A percentile compares a stretch with the other conserved stretches of the same genome.
Evolutionary conservation across 2,888 invertebrate genomes (phyloP).

Genomic region (Euzophera pinguis): DNA sequence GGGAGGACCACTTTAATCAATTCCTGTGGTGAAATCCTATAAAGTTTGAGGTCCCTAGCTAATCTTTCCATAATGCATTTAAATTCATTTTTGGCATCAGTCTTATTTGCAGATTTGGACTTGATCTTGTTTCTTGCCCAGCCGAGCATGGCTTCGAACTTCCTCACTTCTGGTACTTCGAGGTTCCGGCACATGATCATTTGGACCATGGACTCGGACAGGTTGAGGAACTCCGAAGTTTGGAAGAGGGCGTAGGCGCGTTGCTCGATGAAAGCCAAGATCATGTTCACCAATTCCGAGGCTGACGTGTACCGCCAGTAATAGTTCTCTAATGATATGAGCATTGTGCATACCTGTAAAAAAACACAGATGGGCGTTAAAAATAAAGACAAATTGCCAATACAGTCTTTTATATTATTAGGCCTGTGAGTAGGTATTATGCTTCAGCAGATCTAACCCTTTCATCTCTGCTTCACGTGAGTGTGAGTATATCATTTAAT

Average conservation of each 20-base stretch:
- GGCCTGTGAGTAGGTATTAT: too few species aligned
- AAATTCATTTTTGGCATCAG: slow-evolving; percentile 93
- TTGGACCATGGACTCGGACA: slow-evolving; percentile 96
- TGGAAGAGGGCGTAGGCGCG: slow-evolving; percentile 92
- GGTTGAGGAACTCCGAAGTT: slow-evolving; percentile 89
- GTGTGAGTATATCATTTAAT: too few species aligned
- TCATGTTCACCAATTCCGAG: slow-evolving; percentile 96
- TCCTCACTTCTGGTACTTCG: slow-evolving; percentile 92
- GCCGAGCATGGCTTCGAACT: slow-evolving; percentile 95
- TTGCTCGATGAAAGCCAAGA: slow-evolving; percentile 93
- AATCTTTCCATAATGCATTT: slow-evolving; percentile 95
- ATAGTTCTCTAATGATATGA: slow-evolving; percentile 95
- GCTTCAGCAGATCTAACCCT: too few species aligned
- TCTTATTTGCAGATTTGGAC: slow-evolving; percentile 86
- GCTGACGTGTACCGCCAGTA: slow-evolving; percentile 97
- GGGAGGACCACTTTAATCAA: slow-evolving; percentile 95
- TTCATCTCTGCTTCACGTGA: too few species aligned
- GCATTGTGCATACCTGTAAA: slow-evolving; percentile 91
- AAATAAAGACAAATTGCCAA: too few species aligned
- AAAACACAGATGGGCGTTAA: background rate
- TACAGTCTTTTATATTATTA: too few species aligned
- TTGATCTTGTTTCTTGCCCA: slow-evolving; percentile 94
- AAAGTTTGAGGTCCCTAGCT: slow-evolving; percentile 92
- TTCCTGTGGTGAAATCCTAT: slow-evolving; percentile 95
- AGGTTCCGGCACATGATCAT: slow-evolving; percentile 96